These are phyloP conservation scores for Andrena bicolor DNA, from an alignment of 2,888 invertebrate species.

Conservation along the genomic window DNA sequence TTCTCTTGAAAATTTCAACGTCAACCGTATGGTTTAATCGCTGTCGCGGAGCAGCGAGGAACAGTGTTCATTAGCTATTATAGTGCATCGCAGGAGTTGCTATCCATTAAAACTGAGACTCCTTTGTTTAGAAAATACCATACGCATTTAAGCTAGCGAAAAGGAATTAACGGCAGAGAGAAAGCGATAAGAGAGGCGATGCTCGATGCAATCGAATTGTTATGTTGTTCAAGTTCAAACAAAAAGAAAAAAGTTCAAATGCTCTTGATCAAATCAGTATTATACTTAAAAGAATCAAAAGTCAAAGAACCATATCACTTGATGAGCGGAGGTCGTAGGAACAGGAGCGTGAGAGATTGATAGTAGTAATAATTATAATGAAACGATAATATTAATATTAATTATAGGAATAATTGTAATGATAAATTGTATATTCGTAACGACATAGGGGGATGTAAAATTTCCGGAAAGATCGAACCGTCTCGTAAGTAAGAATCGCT, in stretches of 20 bases:
- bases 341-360: conserved; percentile 66
- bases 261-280: conserved; percentile 80
- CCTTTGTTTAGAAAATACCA: conserved; percentile 48
- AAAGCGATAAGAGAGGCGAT: conserved; percentile 11
- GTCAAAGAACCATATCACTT: conserved; percentile 79
- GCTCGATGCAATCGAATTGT: conserved; percentile 27
- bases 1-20: not conserved
- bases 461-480: conserved; percentile 53
- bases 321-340: conserved; percentile 56
- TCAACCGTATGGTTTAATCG: not conserved
- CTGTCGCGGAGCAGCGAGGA: not conserved
- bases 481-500: conserved; percentile 2
- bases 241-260: conserved; percentile 68
- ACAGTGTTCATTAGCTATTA: conserved; percentile 8
- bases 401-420: conserved; percentile 44
- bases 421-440: conserved; percentile 45
- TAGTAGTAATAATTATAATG: conserved; percentile 61
- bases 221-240: conserved; percentile 55
- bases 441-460: conserved; percentile 63
- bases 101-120: conserved; percentile 33
- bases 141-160: conserved; percentile 40
- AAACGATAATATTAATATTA: conserved; percentile 62
- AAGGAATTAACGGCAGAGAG: not conserved
- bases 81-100: not conserved
- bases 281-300: conserved; percentile 77